Conservation (phyloP, 2,888 invertebrate species). For the Leucophenga montana region DNA sequence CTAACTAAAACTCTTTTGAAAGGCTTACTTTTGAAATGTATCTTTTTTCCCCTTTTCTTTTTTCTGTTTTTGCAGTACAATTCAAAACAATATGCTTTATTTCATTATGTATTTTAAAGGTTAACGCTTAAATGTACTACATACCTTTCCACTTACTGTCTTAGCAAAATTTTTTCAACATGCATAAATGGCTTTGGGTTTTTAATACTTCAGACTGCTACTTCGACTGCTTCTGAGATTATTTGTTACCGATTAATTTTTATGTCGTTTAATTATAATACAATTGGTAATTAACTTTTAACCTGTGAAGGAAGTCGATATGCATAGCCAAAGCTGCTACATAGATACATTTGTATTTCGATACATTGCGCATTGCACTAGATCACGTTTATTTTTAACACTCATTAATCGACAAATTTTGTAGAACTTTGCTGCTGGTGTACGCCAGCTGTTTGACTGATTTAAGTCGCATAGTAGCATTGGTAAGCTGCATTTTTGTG, state of each 20-base stretch:
- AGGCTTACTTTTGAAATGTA: too few relatives aligned
- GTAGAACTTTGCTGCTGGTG: not conserved
- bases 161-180: not conserved
- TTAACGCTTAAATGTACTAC: not conserved
- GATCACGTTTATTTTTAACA: conserved; percentile 13
- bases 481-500: too few relatives aligned
- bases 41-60: too few relatives aligned
- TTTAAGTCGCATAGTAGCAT: too few relatives aligned
- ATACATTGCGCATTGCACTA: not conserved
- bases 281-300: conserved; percentile 63
- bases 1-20: too few relatives aligned
- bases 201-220: not conserved
- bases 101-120: conserved; percentile 16
- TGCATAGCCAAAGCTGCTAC: not conserved
- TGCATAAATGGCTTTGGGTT: conserved; percentile 26
- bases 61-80: too few relatives aligned
- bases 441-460: not conserved
- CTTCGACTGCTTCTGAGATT: conserved; percentile 1
- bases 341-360: not conserved
- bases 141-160: conserved; percentile 13
- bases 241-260: conserved; percentile 34
- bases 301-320: conserved; percentile 50
- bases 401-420: not conserved
- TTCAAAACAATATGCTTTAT: not conserved
- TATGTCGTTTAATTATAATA: conserved; percentile 49